phyloP scores from a whole-genome alignment of 2,888 invertebrate genomes.

The Synanthedon formicaeformis region DNA sequence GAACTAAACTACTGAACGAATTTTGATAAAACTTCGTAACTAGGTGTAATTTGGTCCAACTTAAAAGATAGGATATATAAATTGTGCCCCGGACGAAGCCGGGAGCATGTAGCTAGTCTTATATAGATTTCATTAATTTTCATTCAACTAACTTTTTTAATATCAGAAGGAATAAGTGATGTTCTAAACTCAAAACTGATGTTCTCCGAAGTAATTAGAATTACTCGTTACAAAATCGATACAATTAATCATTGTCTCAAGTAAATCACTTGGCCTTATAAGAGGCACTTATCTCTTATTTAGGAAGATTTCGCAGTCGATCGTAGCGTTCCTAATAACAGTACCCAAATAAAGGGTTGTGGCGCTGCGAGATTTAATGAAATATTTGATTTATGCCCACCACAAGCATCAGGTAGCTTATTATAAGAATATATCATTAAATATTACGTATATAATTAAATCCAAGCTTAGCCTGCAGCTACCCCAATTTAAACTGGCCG shows the following conservation, averaged over 20 bases:
- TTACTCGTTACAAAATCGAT: conserved; percentile 19
- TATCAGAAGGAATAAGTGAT: too few relatives aligned
- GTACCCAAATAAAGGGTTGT: conserved; percentile 59
- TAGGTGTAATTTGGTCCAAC: too few relatives aligned
- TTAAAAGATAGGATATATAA: too few relatives aligned
- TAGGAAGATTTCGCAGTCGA: conserved; percentile 45
- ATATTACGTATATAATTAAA: conserved; percentile 70
- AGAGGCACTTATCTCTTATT: conserved; percentile 16
- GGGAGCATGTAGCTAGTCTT: too few relatives aligned
- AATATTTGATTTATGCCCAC: conserved; percentile 68
- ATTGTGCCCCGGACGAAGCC: too few relatives aligned
- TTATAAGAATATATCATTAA: conserved; percentile 70
- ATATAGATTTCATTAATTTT: too few relatives aligned
- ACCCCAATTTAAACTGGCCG: conserved; percentile 60
- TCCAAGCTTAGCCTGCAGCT: conserved; percentile 54
- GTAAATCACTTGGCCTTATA: conserved; percentile 27
- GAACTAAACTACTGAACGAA: too few relatives aligned
- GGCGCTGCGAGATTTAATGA: conserved; percentile 62
- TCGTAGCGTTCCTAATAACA: conserved; percentile 46
- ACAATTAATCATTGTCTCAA: conserved; percentile 31
- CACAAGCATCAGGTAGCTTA: conserved; percentile 65
- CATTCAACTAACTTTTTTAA: too few relatives aligned
- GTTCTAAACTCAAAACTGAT: neutral
- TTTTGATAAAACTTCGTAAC: too few relatives aligned
- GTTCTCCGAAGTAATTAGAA: conserved; percentile 9